phyloP scores from a whole-genome alignment of 2,797 vertebrate species.

The Bradypodion pumilum region DNA sequence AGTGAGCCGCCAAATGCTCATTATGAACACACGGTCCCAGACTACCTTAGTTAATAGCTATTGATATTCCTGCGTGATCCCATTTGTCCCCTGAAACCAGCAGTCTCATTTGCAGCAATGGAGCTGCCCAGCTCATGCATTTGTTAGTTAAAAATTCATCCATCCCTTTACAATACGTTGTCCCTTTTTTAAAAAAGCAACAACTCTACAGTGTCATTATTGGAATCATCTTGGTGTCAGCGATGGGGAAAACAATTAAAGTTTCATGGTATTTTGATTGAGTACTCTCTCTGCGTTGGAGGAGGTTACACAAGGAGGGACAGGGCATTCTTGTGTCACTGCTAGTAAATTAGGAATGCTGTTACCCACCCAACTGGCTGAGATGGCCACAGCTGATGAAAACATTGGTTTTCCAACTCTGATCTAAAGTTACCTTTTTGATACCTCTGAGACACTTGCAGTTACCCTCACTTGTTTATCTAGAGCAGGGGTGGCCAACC shows the following conservation, averaged over 20 bases:
- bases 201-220: background rate
- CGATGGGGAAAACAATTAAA: background rate
- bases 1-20: slow-evolving; percentile 14
- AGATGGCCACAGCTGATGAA: too few species aligned
- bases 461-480: too few species aligned
- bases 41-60: slow-evolving; percentile 33
- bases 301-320: too few species aligned
- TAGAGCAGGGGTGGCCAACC: too few species aligned
- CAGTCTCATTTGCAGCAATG: background rate
- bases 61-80: slow-evolving; percentile 12
- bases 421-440: background rate
- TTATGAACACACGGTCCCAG: slow-evolving; percentile 19
- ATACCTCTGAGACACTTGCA: background rate
- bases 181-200: background rate
- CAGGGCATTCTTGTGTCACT: too few species aligned
- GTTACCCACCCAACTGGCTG: too few species aligned
- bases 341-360: too few species aligned
- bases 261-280: background rate
- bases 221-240: background rate
- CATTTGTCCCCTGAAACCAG: background rate
- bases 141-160: background rate
- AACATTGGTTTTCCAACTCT: too few species aligned
- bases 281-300: background rate
- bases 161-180: background rate
- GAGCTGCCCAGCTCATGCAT: background rate